These are phyloP conservation scores for Psilopogon haemacephalus DNA, from an alignment of 2,113 vertebrate species.

Conservation along the genomic window DNA sequence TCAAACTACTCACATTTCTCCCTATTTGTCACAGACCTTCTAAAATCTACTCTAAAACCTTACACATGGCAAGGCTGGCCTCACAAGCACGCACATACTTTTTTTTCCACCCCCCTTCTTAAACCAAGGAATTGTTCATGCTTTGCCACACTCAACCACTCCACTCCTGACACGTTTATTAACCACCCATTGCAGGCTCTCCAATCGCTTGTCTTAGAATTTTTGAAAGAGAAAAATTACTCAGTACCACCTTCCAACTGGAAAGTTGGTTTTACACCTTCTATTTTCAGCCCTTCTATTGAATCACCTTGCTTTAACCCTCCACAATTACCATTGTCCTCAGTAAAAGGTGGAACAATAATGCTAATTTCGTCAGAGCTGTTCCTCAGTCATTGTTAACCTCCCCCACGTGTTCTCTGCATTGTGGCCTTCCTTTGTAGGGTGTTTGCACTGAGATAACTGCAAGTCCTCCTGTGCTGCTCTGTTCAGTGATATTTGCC, in stretches of 20 bases:
- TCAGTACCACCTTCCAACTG: neutral
- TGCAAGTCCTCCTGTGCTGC: neutral
- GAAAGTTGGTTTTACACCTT: neutral
- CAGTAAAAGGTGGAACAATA: neutral
- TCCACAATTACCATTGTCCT: neutral
- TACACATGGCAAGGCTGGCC: neutral
- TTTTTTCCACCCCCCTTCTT: neutral
- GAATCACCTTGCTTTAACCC: neutral
- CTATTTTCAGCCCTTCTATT: neutral
- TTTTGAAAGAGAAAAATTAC: neutral
- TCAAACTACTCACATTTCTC: neutral
- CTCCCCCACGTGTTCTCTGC: neutral
- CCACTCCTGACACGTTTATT: neutral
- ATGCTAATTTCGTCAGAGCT: neutral
- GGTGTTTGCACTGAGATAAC: neutral
- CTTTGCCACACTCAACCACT: neutral
- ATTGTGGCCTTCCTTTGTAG: neutral
- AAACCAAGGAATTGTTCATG: neutral
- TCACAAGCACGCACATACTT: neutral
- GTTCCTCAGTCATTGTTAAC: neutral
- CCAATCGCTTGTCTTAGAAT: neutral
- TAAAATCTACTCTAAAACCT: neutral
- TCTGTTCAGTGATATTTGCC: neutral
- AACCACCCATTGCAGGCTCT: neutral
- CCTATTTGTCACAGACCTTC: neutral